A percentile compares a stretch with the other conserved stretches of the same genome.
Evolutionary conservation across 2,113 vertebrate species (phyloP).

Genomic region (Oplegnathus fasciatus): DNA sequence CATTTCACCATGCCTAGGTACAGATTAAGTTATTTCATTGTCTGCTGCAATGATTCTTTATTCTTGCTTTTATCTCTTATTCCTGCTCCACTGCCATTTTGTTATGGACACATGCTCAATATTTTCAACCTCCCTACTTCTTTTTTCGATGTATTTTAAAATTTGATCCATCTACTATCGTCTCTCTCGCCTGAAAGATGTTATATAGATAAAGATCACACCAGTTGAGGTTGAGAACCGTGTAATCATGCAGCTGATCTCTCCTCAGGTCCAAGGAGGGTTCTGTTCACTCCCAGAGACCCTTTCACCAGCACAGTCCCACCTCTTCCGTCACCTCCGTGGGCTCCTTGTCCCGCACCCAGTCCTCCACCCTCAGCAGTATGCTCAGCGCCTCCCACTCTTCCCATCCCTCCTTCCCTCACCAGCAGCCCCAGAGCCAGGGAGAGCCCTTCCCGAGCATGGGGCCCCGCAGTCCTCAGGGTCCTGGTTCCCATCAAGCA

Average conservation of each 20-base stretch:
- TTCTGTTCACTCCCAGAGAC: constrained; percentile 86
- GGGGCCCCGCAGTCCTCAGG: constrained; percentile 67
- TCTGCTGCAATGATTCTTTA: too few relatives aligned
- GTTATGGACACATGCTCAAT: too few relatives aligned
- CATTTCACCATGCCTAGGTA: too few relatives aligned
- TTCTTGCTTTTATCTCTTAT: too few relatives aligned
- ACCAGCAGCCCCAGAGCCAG: constrained; percentile 72
- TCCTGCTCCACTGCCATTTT: too few relatives aligned
- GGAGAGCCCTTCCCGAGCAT: constrained; percentile 51
- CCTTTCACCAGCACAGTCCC: constrained; percentile 93
- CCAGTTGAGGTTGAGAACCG: background rate
- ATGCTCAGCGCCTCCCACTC: constrained; percentile 86
- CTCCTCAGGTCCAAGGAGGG: constrained; percentile 92
- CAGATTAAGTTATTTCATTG: too few relatives aligned
- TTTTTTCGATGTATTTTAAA: background rate
- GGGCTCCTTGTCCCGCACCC: constrained; percentile 92
- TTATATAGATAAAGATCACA: too few relatives aligned
- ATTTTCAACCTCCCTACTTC: too few relatives aligned
- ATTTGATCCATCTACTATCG: background rate
- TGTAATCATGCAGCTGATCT: constrained; percentile 9
- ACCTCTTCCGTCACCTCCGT: constrained; percentile 95
- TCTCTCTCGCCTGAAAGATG: background rate
- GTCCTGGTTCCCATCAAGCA: constrained; percentile 68
- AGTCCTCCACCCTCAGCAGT: constrained; percentile 90
- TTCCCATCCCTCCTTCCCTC: constrained; percentile 68